phyloP scores from a whole-genome alignment of 2,888 invertebrate genomes.

The Phania funesta region DNA sequence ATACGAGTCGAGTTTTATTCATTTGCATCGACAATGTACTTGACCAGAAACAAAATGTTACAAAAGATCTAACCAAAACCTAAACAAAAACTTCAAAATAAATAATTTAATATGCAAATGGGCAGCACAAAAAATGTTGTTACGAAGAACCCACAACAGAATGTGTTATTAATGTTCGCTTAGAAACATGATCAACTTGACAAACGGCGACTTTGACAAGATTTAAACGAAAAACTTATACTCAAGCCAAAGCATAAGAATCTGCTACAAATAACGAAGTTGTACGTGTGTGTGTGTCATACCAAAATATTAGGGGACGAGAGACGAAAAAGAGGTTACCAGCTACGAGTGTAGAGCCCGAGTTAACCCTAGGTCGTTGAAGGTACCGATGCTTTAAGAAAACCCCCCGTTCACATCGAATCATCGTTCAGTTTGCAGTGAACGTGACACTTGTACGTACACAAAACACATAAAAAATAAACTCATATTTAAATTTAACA shows the following conservation, averaged over 20 bases:
- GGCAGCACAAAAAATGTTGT: not conserved
- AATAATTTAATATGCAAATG: slow-evolving; percentile 4
- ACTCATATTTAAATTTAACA: slow-evolving; percentile 10
- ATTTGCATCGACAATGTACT: slow-evolving; percentile 43
- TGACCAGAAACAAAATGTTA: slow-evolving; percentile 35
- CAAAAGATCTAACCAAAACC: slow-evolving; percentile 20
- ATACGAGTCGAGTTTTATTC: not conserved
- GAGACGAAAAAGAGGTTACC: slow-evolving; percentile 1
- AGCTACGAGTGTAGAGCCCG: slow-evolving; percentile 22
- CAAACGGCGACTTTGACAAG: slow-evolving; percentile 21
- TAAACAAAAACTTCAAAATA: slow-evolving; percentile 37
- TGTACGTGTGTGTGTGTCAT: not conserved
- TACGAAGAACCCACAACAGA: not conserved
- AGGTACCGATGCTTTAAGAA: slow-evolving; percentile 64
- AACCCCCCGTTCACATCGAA: slow-evolving; percentile 52
- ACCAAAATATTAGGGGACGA: slow-evolving; percentile 17
- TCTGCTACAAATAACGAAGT: slow-evolving; percentile 13
- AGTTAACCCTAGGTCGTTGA: slow-evolving; percentile 52
- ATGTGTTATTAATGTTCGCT: not conserved
- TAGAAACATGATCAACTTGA: slow-evolving; percentile 61
- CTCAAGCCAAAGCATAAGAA: slow-evolving; percentile 39
- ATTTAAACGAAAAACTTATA: slow-evolving; percentile 25
- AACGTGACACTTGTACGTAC: slow-evolving; percentile 55
- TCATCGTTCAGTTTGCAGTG: slow-evolving; percentile 60
- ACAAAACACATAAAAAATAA: not conserved